Conservation (phyloP, 2,797 vertebrate genomes). For the Pangasius macronema region DNA sequence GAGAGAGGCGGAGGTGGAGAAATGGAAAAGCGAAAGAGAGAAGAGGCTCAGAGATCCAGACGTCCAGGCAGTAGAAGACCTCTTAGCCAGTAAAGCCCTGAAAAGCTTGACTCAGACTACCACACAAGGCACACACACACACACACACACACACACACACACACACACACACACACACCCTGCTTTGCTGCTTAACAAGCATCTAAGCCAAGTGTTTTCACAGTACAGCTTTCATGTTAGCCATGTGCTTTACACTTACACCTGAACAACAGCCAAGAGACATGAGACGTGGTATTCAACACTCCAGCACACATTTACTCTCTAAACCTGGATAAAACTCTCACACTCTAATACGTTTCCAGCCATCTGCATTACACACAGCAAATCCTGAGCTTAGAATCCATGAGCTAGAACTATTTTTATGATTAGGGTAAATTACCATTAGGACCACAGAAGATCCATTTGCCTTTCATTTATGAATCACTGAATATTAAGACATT, state of each 20-base stretch:
- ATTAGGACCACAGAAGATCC: neutral
- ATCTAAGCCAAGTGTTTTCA: conserved; percentile 1
- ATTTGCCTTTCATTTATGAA: neutral
- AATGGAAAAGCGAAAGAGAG: neutral
- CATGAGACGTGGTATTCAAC: neutral
- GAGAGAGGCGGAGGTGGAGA: neutral
- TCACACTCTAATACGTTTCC: neutral
- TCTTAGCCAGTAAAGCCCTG: conserved; percentile 13
- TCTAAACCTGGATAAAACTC: neutral
- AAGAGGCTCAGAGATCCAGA: conserved; percentile 12
- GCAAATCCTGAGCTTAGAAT: neutral
- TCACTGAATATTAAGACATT: too few relatives aligned
- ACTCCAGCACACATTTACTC: neutral
- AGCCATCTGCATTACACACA: neutral
- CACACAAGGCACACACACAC: neutral
- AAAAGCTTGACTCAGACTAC: conserved; percentile 14
- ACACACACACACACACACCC: conserved; percentile 1
- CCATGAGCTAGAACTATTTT: too few relatives aligned
- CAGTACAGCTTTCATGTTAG: conserved; percentile 9
- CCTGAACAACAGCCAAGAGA: neutral
- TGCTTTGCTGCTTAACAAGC: conserved; percentile 5
- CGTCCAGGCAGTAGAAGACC: conserved; percentile 23
- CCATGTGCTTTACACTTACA: conserved; percentile 22
- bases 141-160: conserved; percentile 6
- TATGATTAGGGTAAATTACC: neutral